A percentile compares a stretch with the other conserved stretches of the same genome.
Evolutionary conservation across 2,797 vertebrate genomes (phyloP).

Genomic region (Molossus alvarezi): DNA sequence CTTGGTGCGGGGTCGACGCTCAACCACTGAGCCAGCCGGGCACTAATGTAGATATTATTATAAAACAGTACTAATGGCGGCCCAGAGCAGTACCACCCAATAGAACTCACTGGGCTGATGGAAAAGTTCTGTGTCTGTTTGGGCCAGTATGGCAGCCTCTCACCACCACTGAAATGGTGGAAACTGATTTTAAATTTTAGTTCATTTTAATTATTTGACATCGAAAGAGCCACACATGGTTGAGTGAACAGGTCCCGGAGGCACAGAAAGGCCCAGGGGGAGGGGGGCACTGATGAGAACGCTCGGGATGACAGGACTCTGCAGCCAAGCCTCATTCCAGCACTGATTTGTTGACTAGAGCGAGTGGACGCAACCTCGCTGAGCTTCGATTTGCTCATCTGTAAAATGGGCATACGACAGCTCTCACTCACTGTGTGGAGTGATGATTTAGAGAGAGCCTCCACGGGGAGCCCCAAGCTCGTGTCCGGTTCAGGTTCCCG

Average conservation of each 20-base stretch:
- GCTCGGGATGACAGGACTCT: rapidly evolving
- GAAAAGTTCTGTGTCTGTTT: not conserved
- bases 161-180: not conserved
- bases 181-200: not conserved
- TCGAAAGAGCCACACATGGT: not conserved
- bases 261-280: rapidly evolving
- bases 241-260: not conserved
- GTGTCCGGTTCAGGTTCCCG: not conserved
- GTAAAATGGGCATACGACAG: not conserved
- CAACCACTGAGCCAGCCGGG: too few relatives aligned
- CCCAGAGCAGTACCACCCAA: rapidly evolving
- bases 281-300: too few relatives aligned
- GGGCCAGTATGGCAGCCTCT: not conserved
- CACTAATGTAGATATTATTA: not conserved
- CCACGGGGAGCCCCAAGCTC: rapidly evolving
- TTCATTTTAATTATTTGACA: not conserved
- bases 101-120: not conserved
- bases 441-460: not conserved
- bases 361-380: too few relatives aligned
- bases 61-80: not conserved
- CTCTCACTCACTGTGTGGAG: rapidly evolving
- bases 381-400: not conserved
- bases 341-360: not conserved
- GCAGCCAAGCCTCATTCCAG: too few relatives aligned
- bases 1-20: too few relatives aligned